phyloP scores from a whole-genome alignment of 1,140 invertebrate species.

The Drosophila tristis region DNA sequence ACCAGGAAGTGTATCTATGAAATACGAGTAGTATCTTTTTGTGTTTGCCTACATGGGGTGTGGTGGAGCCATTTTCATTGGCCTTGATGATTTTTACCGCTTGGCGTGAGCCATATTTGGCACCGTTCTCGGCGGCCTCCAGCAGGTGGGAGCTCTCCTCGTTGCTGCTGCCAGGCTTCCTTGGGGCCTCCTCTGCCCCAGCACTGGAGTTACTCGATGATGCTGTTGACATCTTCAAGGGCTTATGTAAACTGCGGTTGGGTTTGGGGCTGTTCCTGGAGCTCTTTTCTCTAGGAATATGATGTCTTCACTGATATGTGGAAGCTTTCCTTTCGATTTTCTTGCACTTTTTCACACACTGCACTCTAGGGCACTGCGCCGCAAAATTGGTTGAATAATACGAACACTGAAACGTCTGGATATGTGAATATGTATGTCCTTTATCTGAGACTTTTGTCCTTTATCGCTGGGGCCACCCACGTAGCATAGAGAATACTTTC shows the following conservation, averaged over 20 bases:
- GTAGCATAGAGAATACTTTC: conserved; percentile 68
- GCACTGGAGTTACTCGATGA: conserved; percentile 65
- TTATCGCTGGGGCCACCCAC: conserved; percentile 65
- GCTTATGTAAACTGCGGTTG: conserved; percentile 56
- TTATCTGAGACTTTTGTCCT: conserved; percentile 64
- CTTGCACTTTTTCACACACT: conserved; percentile 8
- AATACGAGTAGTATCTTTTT: conserved; percentile 2
- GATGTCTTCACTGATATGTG: conserved; percentile 26
- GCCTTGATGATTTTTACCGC: conserved; percentile 75
- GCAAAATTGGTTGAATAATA: conserved; percentile 61
- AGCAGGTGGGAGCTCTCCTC: conserved; percentile 82
- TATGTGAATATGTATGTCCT: conserved; percentile 50
- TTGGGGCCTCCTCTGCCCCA: conserved; percentile 42
- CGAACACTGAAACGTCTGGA: conserved; percentile 6
- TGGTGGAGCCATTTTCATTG: conserved; percentile 55
- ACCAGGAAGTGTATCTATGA: conserved; percentile 24
- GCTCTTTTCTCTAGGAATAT: conserved; percentile 53
- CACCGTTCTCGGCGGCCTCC: conserved; percentile 72
- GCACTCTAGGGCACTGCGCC: conserved; percentile 12
- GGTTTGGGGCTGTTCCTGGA: conserved; percentile 3
- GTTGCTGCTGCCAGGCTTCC: conserved; percentile 53
- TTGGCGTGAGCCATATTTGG: conserved; percentile 79
- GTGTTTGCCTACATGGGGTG: conserved; percentile 51
- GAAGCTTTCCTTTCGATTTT: background rate
- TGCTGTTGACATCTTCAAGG: conserved; percentile 65